phyloP scores from a whole-genome alignment of 2,888 invertebrate genomes.

The Prostheceraeus crozeri region DNA sequence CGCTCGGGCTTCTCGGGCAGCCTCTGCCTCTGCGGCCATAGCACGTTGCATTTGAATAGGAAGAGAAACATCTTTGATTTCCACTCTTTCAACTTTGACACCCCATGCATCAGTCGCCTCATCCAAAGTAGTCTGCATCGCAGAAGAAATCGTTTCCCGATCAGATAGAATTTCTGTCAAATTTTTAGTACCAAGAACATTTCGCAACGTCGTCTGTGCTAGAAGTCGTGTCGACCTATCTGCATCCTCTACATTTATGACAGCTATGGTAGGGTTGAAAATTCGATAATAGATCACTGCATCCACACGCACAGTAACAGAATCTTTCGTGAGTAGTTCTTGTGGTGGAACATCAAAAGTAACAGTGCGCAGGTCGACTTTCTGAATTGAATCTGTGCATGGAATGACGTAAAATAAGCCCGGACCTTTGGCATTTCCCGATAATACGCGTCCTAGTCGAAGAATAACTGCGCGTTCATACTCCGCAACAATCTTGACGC shows the following conservation, averaged over 20 bases:
- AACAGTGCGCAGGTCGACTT: background rate
- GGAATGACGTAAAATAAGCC: background rate
- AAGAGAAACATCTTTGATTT: slow-evolving; percentile 44
- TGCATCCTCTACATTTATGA: background rate
- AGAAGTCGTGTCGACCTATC: no score
- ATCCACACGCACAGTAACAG: background rate
- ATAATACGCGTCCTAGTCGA: background rate
- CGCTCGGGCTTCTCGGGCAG: slow-evolving; percentile 21
- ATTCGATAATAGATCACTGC: background rate
- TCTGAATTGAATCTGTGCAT: background rate
- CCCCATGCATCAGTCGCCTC: slow-evolving; percentile 50
- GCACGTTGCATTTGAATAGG: slow-evolving; percentile 23
- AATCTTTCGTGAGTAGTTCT: slow-evolving; percentile 10
- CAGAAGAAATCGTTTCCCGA: background rate
- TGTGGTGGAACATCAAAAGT: background rate
- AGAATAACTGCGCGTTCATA: background rate
- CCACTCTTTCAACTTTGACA: slow-evolving; percentile 57
- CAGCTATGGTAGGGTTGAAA: background rate
- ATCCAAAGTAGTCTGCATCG: slow-evolving; percentile 40
- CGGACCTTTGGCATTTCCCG: background rate
- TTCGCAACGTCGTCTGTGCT: no score
- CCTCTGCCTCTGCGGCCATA: slow-evolving; percentile 33
- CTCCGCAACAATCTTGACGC: background rate
- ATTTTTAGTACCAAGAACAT: background rate
- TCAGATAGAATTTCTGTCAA: background rate